A percentile compares a stretch with the other conserved stretches of the same genome.
These are phyloP conservation scores for Centropus bengalensis DNA, from an alignment of 2,113 vertebrate species.

Conservation along the genomic window DNA sequence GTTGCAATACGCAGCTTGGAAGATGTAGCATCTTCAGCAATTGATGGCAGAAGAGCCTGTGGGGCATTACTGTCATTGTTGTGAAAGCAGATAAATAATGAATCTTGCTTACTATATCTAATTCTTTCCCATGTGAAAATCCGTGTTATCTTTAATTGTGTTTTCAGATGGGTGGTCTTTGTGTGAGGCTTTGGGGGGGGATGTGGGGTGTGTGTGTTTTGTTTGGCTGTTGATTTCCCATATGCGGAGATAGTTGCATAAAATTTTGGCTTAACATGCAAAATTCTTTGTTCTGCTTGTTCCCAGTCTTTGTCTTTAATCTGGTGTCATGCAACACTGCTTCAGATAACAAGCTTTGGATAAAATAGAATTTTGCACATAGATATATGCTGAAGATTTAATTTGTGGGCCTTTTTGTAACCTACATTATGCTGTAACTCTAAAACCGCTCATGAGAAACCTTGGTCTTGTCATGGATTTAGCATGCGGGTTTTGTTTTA, in stretches of 20 bases:
- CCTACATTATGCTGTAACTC: not conserved
- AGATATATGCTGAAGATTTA: not conserved
- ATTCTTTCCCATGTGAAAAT: not conserved
- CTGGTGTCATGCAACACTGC: not conserved
- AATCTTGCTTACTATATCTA: not conserved
- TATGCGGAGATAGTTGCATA: not conserved
- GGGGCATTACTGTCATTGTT: not conserved
- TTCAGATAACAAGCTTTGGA: conserved; percentile 31
- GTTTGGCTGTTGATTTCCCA: not conserved
- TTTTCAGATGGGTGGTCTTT: not conserved
- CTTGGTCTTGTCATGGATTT: not conserved
- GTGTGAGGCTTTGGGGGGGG: not conserved
- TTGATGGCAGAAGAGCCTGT: not conserved
- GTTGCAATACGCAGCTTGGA: not conserved
- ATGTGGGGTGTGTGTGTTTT: not conserved
- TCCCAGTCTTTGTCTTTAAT: not conserved
- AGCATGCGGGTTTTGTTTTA: not conserved
- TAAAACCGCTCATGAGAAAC: conserved; percentile 6
- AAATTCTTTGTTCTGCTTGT: not conserved
- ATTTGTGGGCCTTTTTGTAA: conserved; percentile 16
- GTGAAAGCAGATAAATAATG: not conserved
- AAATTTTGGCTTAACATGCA: not conserved
- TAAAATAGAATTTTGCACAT: not conserved
- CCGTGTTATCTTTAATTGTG: not conserved
- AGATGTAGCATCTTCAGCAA: not conserved